phyloP scores from a whole-genome alignment of 2,113 vertebrate genomes.

The Halcyon malimbica region DNA sequence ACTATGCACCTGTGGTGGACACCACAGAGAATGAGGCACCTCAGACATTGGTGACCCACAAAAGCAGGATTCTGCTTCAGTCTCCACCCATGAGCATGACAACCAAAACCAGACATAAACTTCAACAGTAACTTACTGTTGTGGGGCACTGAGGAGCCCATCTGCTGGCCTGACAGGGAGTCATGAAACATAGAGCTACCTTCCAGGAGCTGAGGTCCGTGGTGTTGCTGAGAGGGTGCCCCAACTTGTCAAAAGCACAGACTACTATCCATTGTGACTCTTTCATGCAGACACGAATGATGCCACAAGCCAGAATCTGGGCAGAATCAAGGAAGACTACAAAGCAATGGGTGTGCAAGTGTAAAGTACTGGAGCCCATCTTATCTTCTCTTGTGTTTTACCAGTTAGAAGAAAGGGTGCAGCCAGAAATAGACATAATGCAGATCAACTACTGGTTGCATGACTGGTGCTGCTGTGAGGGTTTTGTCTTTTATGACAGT shows the following conservation, averaged over 20 bases:
- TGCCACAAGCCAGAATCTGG: neutral
- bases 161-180: neutral
- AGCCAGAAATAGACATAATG: too few relatives aligned
- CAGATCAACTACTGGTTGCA: too few relatives aligned
- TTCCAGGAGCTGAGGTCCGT: neutral
- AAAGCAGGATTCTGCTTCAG: neutral
- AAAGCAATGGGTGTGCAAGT: too few relatives aligned
- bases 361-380: too few relatives aligned
- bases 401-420: too few relatives aligned
- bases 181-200: neutral
- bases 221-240: neutral
- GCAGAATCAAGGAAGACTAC: too few relatives aligned
- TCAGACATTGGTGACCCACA: neutral
- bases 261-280: neutral
- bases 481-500: too few relatives aligned
- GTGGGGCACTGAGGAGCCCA: neutral
- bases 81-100: neutral
- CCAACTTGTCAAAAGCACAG: neutral
- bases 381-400: too few relatives aligned
- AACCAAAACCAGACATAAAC: neutral
- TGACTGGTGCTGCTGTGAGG: too few relatives aligned
- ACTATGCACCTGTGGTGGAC: neutral
- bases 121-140: neutral
- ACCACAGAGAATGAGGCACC: neutral
- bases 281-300: neutral